phyloP scores from a whole-genome alignment of 2,888 invertebrate species.

The Monochamus alternatus region DNA sequence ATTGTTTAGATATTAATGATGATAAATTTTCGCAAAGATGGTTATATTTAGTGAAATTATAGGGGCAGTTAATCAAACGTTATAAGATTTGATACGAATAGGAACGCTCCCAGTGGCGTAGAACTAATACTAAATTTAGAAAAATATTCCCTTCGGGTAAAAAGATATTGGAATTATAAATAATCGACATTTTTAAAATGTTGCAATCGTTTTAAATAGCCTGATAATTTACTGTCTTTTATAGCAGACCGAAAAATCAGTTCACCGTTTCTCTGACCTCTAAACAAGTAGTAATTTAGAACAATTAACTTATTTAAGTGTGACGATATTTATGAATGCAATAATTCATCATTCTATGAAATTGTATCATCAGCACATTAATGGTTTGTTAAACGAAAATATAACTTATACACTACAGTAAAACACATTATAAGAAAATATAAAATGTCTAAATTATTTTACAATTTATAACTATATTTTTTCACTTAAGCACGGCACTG shows the following conservation, averaged over 20 bases:
- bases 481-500: not conserved
- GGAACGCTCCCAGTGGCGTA: constrained; percentile 20
- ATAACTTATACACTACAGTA: not conserved
- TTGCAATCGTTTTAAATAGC: not conserved
- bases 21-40: constrained; percentile 23
- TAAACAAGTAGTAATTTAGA: not conserved
- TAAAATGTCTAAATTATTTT: no score
- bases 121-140: not conserved
- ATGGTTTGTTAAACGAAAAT: not conserved
- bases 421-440: no score
- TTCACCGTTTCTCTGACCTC: not conserved
- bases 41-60: constrained; percentile 19
- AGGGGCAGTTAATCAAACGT: constrained; percentile 23
- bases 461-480: no score
- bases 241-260: not conserved
- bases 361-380: not conserved
- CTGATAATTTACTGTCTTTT: not conserved
- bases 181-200: not conserved
- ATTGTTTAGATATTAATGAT: constrained; percentile 27
- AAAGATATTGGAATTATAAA: no score
- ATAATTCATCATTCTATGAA: not conserved
- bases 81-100: constrained; percentile 10
- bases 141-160: no score
- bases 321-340: not conserved
- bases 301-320: not conserved